A percentile compares a stretch with the other conserved stretches of the same genome.
These are phyloP conservation scores for Mionectes macconnelli DNA, from an alignment of 2,113 vertebrate species.

Conservation along the genomic window DNA sequence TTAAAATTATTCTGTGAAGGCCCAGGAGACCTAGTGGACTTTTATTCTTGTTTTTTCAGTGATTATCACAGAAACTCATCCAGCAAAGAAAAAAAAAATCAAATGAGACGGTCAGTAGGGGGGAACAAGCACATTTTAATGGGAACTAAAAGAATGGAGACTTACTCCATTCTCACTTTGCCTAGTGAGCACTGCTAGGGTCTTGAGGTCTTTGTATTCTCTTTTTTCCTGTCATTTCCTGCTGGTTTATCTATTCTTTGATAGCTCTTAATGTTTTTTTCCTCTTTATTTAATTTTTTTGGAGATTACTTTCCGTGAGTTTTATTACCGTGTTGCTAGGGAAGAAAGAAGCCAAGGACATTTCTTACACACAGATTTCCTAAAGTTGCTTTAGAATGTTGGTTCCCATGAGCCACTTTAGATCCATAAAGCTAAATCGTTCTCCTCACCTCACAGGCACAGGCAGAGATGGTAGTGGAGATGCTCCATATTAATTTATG, in stretches of 20 bases:
- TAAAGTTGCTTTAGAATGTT: not conserved
- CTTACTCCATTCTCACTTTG: constrained; percentile 31
- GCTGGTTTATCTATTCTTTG: not conserved
- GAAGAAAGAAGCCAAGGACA: not conserved
- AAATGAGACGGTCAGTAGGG: not conserved
- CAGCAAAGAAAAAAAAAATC: not conserved
- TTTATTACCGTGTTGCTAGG: not conserved
- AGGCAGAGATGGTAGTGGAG: not conserved
- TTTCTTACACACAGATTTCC: not conserved
- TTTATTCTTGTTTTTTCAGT: constrained; percentile 13
- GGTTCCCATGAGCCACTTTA: not conserved
- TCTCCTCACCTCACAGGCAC: not conserved
- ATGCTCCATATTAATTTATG: not conserved
- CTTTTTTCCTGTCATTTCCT: not conserved
- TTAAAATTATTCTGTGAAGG: not conserved
- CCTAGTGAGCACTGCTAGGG: not conserved
- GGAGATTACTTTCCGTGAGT: not conserved
- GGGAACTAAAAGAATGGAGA: not conserved
- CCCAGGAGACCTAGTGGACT: not conserved
- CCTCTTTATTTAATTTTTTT: not conserved
- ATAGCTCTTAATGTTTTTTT: not conserved
- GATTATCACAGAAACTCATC: constrained; percentile 22
- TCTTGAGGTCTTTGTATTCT: not conserved
- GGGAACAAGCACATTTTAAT: constrained; percentile 17
- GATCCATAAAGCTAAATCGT: not conserved